These are phyloP conservation scores for Syncerus caffer DNA, from an alignment of 2,797 vertebrate species.

Conservation along the genomic window DNA sequence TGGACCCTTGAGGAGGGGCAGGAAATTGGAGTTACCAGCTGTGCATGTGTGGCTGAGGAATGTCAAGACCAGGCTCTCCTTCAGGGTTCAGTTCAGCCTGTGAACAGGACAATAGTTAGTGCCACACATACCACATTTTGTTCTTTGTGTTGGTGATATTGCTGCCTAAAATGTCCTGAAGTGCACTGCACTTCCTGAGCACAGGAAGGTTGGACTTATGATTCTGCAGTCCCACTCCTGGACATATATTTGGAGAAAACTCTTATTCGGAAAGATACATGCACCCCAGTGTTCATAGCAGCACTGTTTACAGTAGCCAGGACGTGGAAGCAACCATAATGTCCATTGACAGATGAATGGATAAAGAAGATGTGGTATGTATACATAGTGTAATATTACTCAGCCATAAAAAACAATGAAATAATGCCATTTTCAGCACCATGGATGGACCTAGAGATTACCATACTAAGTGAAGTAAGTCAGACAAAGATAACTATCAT, in stretches of 20 bases:
- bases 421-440: not conserved
- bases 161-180: not conserved
- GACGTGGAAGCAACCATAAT: not conserved
- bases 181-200: not conserved
- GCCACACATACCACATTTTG: not conserved
- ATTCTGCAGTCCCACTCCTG: not conserved
- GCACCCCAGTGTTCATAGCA: not conserved
- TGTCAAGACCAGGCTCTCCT: not conserved
- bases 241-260: not conserved
- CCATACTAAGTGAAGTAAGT: not conserved
- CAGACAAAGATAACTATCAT: not conserved
- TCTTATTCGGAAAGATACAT: not conserved
- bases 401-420: not conserved
- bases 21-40: not conserved
- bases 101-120: not conserved
- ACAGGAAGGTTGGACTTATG: not conserved
- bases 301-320: not conserved
- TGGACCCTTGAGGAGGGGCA: not conserved
- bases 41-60: accelerated
- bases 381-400: not conserved
- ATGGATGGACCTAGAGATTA: not conserved
- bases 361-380: not conserved
- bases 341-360: not conserved
- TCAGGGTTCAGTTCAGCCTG: not conserved
- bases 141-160: not conserved